Evolutionary conservation across 2,888 invertebrate genomes (phyloP).

Genomic region (Cerastis leucographa): DNA sequence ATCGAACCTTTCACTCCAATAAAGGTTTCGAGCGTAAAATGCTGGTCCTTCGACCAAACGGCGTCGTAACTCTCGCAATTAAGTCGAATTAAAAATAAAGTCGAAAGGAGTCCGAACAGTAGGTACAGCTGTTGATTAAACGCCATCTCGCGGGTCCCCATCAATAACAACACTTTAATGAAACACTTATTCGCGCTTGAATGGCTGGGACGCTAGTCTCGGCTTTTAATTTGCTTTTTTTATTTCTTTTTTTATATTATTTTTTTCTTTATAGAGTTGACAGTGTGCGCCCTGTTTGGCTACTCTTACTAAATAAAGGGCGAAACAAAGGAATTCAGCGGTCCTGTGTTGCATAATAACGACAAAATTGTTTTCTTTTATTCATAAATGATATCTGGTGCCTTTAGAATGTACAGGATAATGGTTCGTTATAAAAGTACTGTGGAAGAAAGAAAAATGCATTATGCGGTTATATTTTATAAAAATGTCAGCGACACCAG

Average conservation of each 20-base stretch:
- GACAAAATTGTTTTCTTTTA: conserved; percentile 60
- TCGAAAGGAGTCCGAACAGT: conserved; percentile 78
- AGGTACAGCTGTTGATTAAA: conserved; percentile 88
- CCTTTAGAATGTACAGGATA: conserved; percentile 51
- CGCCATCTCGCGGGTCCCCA: conserved; percentile 89
- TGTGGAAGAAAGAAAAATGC: conserved; percentile 31
- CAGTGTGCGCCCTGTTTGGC: conserved; percentile 66
- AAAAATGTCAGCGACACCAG: conserved; percentile 3
- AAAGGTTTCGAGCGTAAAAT: conserved; percentile 82
- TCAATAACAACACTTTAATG: conserved; percentile 90
- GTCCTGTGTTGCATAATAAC: conserved; percentile 61
- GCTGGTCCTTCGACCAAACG: conserved; percentile 76
- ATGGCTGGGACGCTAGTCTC: conserved; percentile 82
- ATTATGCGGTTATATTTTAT: conserved; percentile 30
- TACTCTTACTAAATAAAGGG: conserved; percentile 72
- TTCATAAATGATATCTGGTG: conserved; percentile 59
- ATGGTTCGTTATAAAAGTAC: conserved; percentile 43
- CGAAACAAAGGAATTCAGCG: conserved; percentile 74
- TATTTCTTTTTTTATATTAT: conserved; percentile 71
- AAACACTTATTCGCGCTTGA: conserved; percentile 88
- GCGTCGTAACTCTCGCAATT: conserved; percentile 88
- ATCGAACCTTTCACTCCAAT: conserved; percentile 77
- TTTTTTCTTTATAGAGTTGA: conserved; percentile 82
- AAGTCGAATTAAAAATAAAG: conserved; percentile 89
- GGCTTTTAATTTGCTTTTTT: conserved; percentile 85